A percentile compares a stretch with the other conserved stretches of the same genome.
These are phyloP conservation scores for Calephelis virginiensis DNA, from an alignment of 1,140 invertebrate genomes.

Conservation along the genomic window DNA sequence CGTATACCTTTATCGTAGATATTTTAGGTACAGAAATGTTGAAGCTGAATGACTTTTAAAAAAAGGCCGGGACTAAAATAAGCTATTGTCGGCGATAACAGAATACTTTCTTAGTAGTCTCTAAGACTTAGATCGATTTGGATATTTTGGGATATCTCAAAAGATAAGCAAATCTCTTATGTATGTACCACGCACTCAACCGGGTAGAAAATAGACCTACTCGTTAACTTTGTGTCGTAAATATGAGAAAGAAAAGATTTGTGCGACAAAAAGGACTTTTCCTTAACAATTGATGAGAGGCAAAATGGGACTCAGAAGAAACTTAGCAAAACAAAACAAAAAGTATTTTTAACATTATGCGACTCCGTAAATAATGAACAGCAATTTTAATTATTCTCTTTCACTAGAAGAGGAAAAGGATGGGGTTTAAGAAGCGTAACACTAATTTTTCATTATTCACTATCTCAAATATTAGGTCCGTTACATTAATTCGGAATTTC, in stretches of 20 bases:
- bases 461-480: too few relatives aligned
- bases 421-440: too few relatives aligned
- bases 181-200: conserved; percentile 12
- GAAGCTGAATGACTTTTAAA: too few relatives aligned
- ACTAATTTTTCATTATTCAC: too few relatives aligned
- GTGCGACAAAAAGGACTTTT: conserved; percentile 34
- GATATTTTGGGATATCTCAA: not conserved
- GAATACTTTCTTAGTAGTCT: too few relatives aligned
- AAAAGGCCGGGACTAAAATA: too few relatives aligned
- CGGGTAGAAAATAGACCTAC: conserved; percentile 46
- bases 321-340: conserved; percentile 22
- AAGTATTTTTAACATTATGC: conserved; percentile 13
- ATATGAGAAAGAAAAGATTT: conserved; percentile 55
- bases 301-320: conserved; percentile 10
- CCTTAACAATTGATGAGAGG: conserved; percentile 23
- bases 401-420: not conserved
- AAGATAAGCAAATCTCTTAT: not conserved
- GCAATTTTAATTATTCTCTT: conserved; percentile 12
- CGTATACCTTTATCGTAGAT: too few relatives aligned
- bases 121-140: too few relatives aligned
- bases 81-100: too few relatives aligned
- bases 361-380: conserved; percentile 19
- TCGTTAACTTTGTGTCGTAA: conserved; percentile 58
- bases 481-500: too few relatives aligned
- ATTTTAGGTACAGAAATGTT: too few relatives aligned